A percentile compares a stretch with the other conserved stretches of the same genome.
These are phyloP conservation scores for Drosophila tripunctata DNA, from an alignment of 2,888 invertebrate species.

Conservation along the genomic window DNA sequence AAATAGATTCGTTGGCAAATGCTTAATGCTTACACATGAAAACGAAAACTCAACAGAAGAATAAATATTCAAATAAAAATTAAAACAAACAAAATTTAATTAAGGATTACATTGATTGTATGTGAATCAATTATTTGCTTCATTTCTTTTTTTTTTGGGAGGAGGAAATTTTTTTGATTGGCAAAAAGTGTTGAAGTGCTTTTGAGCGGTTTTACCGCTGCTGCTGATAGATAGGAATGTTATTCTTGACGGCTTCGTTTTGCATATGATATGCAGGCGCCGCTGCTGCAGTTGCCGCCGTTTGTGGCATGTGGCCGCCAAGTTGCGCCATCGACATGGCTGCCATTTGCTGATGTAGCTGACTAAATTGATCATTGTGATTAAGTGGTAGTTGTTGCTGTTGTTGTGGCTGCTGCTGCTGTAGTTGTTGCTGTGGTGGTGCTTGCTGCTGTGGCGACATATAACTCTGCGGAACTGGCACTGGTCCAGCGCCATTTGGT, in stretches of 20 bases:
- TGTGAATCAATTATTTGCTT: neutral
- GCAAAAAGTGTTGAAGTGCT: neutral
- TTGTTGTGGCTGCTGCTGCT: conserved; percentile 27
- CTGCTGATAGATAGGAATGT: conserved; percentile 84
- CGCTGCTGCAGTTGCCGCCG: conserved; percentile 36
- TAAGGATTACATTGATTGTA: conserved; percentile 8
- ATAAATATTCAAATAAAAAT: conserved; percentile 9
- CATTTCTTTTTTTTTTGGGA: neutral
- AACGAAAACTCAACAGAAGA: conserved; percentile 10
- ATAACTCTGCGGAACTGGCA: conserved; percentile 56
- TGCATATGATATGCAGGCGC: conserved; percentile 80
- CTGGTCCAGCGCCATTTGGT: conserved; percentile 59
- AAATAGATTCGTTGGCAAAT: conserved; percentile 12
- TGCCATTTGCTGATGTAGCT: conserved; percentile 81
- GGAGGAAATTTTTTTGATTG: conserved; percentile 1
- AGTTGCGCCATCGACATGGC: conserved; percentile 70
- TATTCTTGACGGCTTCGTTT: conserved; percentile 82
- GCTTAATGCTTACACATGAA: conserved; percentile 1
- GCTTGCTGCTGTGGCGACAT: conserved; percentile 58
- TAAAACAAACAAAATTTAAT: conserved; percentile 12
- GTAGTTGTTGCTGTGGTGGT: conserved; percentile 46
- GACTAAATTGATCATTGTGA: conserved; percentile 70
- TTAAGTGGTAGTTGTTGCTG: conserved; percentile 46
- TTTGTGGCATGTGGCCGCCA: conserved; percentile 48
- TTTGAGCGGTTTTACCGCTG: conserved; percentile 82